phyloP scores from a whole-genome alignment of 2,797 vertebrate genomes.

The Podarcis lilfordi region DNA sequence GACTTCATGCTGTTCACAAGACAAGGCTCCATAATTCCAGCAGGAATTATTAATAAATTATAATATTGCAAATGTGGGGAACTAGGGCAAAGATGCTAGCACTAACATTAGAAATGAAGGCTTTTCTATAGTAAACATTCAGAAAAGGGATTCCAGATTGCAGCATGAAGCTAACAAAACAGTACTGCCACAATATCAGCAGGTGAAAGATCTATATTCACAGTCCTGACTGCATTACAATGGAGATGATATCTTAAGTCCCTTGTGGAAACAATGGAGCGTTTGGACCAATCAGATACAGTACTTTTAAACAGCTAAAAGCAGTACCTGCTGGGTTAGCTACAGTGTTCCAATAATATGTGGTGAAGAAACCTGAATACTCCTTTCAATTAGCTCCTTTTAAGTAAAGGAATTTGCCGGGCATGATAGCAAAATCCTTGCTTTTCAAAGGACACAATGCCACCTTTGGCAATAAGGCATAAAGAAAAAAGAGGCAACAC shows the following conservation, averaged over 20 bases:
- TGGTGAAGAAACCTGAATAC: constrained; percentile 17
- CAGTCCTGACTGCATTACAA: neutral
- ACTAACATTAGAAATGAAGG: neutral
- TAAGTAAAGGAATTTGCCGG: neutral
- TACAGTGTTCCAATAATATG: constrained; percentile 9
- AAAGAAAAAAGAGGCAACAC: neutral
- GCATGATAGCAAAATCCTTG: neutral
- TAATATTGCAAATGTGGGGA: neutral
- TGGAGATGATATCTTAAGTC: constrained; percentile 9
- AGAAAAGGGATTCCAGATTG: neutral
- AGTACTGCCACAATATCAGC: fast-evolving
- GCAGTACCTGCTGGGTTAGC: neutral
- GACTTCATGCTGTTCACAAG: neutral
- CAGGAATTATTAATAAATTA: constrained; percentile 10
- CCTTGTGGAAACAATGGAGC: constrained; percentile 20
- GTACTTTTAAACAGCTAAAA: constrained; percentile 33
- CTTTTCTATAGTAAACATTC: neutral
- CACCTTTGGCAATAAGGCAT: neutral
- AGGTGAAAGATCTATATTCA: neutral
- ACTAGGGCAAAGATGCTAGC: neutral
- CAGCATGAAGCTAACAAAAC: constrained; percentile 24
- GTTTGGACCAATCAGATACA: constrained; percentile 18
- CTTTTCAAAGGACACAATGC: constrained; percentile 1
- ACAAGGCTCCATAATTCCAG: neutral
- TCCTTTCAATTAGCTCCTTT: constrained; percentile 19